phyloP scores from a whole-genome alignment of 2,888 invertebrate genomes.

The Dexiosoma caninum region DNA sequence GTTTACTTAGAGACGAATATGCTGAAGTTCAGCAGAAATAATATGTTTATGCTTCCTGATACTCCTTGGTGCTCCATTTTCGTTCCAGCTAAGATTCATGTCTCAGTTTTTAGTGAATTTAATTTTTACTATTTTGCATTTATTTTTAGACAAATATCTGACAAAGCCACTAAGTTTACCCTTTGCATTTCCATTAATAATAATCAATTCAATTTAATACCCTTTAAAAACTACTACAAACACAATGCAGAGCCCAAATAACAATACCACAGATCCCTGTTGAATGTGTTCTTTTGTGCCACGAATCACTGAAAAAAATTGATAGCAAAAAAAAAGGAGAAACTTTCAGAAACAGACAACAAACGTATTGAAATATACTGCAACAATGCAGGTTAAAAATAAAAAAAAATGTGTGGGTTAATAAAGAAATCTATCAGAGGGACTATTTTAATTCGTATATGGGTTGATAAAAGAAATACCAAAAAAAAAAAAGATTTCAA shows the following conservation, averaged over 20 bases:
- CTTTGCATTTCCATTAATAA: no score
- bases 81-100: no score
- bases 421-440: not conserved
- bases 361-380: not conserved
- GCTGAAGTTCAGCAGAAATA: no score
- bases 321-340: not conserved
- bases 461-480: not conserved
- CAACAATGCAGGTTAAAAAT: constrained; percentile 12
- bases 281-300: constrained; percentile 2
- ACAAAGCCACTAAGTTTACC: no score
- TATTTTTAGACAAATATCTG: no score
- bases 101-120: no score
- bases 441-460: not conserved
- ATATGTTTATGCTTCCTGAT: no score
- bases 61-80: no score
- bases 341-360: not conserved
- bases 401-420: constrained; percentile 18
- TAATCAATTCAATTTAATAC: no score
- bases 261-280: constrained; percentile 8
- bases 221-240: no score
- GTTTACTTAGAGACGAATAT: no score
- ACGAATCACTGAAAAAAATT: constrained; percentile 5
- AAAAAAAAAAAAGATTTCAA: not conserved
- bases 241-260: not conserved
- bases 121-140: no score